Percentiles rank a stretch among this genome's conserved stretches.
phyloP scores from a whole-genome alignment of 2,888 invertebrate species.

The Machimus rusticus region DNA sequence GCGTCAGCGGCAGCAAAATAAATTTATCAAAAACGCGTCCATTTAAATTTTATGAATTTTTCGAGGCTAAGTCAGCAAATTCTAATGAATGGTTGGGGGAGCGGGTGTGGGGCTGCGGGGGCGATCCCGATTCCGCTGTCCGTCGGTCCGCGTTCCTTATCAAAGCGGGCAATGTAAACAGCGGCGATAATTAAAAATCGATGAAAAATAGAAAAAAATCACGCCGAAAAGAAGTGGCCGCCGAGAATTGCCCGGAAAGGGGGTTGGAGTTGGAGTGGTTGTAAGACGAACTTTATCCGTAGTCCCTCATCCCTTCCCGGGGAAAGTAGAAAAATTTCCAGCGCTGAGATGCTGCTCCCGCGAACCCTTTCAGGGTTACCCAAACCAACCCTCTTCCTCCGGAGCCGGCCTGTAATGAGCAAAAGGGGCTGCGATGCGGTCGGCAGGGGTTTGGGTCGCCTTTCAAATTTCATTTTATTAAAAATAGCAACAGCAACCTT shows the following conservation, averaged over 20 bases:
- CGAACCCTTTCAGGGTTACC: neutral
- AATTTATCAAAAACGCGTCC: slow-evolving; percentile 37
- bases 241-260: neutral
- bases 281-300: neutral
- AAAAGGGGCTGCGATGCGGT: neutral
- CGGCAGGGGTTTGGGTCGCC: neutral
- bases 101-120: neutral
- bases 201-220: slow-evolving; percentile 39
- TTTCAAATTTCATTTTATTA: neutral
- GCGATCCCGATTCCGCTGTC: neutral
- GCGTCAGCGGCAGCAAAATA: slow-evolving; percentile 1
- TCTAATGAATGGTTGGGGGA: slow-evolving; percentile 30
- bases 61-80: slow-evolving; percentile 20
- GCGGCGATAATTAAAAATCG: slow-evolving; percentile 45
- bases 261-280: neutral
- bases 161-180: slow-evolving; percentile 42
- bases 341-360: neutral
- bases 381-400: neutral
- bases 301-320: neutral
- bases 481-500: neutral
- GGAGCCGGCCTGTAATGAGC: neutral
- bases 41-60: slow-evolving; percentile 38
- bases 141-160: slow-evolving; percentile 33
- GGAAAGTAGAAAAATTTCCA: slow-evolving; percentile 19
- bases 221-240: neutral